phyloP scores from a whole-genome alignment of 2,113 vertebrate genomes.

The Micronisus gabar region DNA sequence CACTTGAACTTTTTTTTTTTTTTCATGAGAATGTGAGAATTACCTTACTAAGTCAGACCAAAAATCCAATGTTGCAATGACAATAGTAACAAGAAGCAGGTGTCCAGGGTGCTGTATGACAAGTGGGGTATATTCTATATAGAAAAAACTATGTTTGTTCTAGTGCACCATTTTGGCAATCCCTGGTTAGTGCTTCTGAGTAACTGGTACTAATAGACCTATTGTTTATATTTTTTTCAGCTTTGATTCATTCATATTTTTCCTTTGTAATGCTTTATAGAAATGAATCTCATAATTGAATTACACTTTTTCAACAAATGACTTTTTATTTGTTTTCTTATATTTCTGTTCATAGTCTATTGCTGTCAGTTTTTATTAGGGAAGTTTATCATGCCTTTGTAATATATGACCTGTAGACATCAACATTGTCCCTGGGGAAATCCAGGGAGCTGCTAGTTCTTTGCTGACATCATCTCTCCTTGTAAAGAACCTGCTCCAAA shows the following conservation, averaged over 20 bases:
- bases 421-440: neutral
- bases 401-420: neutral
- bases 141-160: neutral
- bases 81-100: neutral
- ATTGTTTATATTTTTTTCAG: neutral
- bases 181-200: neutral
- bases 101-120: neutral
- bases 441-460: neutral
- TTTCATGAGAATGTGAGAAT: neutral
- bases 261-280: neutral
- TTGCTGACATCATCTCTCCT: neutral
- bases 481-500: neutral
- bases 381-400: neutral
- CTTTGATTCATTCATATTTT: neutral
- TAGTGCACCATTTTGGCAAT: neutral
- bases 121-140: neutral
- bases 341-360: neutral
- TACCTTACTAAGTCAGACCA: neutral
- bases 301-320: rapidly evolving
- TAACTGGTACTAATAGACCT: neutral
- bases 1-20: neutral
- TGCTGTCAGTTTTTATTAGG: neutral
- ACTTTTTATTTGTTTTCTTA: neutral
- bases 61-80: neutral
- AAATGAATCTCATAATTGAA: neutral